phyloP scores from a whole-genome alignment of 2,797 vertebrate genomes.

The Notamacropus eugenii region DNA sequence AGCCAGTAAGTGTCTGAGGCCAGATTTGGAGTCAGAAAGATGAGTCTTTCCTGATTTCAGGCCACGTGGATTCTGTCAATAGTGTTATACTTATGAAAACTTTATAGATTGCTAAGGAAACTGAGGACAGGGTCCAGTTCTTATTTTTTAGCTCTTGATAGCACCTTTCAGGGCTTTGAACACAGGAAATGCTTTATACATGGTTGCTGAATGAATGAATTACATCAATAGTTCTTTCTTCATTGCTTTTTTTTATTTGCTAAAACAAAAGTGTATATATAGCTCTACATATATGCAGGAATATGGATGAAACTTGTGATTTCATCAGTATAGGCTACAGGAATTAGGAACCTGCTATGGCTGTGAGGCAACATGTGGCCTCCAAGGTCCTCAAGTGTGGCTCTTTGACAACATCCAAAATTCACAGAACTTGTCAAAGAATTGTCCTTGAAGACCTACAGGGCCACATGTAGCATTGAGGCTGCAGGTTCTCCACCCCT shows the following conservation, averaged over 20 bases:
- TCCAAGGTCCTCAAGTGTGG: too few relatives aligned
- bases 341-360: too few relatives aligned
- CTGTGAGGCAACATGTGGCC: too few relatives aligned
- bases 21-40: not conserved
- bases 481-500: too few relatives aligned
- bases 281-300: not conserved
- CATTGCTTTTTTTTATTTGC: not conserved
- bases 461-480: too few relatives aligned
- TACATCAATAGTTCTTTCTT: not conserved
- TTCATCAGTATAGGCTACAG: not conserved
- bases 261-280: not conserved
- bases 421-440: too few relatives aligned
- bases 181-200: conserved; percentile 34
- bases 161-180: not conserved
- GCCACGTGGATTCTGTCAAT: not conserved
- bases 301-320: not conserved
- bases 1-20: not conserved
- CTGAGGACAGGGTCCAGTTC: conserved; percentile 26
- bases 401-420: too few relatives aligned
- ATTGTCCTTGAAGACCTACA: too few relatives aligned
- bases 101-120: conserved; percentile 32
- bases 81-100: not conserved
- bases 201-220: not conserved
- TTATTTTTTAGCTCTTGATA: not conserved
- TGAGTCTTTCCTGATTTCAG: not conserved